Base-by-base conservation (phyloP, 2,888 invertebrate species). In the Trypoxylon attenuatum region DNA sequence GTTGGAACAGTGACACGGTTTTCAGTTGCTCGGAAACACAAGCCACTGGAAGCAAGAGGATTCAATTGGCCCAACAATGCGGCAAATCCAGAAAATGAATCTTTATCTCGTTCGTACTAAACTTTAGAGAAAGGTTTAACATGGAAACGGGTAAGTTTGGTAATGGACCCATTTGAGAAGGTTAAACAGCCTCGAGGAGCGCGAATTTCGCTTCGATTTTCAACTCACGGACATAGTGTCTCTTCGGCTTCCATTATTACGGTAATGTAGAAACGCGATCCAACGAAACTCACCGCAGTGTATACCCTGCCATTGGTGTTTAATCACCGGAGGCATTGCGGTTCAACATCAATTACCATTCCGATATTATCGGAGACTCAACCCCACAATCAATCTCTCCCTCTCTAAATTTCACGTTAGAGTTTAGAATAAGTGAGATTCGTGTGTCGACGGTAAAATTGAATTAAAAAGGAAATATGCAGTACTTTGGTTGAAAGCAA, bases 221-320 rank as follows among this genome's bases (percentile, higher is more conserved):
- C 25, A n/a, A n/a, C 13, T 8, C 27, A 10, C 51, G 53, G 52
- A 60, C 63, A 50, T n/a, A 60, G 43, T 59, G 29, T 57, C 57
- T 68, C 71, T 71, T 55, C 57, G 64, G 57, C 57, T 55, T 70
- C 67, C 71, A 71, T 71, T 71, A 70, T 64, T 67, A 54, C 52
- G 38, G 25, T 19, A 51, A 50, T 49, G 57, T 18, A 51, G 69
- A 54, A 69, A 69, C 55, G 54, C 61, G 65, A 66, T 51, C 61
- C 33, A 55, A 62, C 65, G 49, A 45, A 42, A 49, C 43, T 57
- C 54, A 57, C 51, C 53, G 45, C 55, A 21, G 23, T 66, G 57
- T 69, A 50, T 71, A 61, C 60, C 38, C 25, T 52, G 46, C 23
- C 56, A 45, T 49, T 21, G 19, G 38, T 45, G 56, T 64, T 59